A percentile compares a stretch with the other conserved stretches of the same genome.
phyloP scores from a whole-genome alignment of 2,113 vertebrate species.

The Sapayoa aenigma region DNA sequence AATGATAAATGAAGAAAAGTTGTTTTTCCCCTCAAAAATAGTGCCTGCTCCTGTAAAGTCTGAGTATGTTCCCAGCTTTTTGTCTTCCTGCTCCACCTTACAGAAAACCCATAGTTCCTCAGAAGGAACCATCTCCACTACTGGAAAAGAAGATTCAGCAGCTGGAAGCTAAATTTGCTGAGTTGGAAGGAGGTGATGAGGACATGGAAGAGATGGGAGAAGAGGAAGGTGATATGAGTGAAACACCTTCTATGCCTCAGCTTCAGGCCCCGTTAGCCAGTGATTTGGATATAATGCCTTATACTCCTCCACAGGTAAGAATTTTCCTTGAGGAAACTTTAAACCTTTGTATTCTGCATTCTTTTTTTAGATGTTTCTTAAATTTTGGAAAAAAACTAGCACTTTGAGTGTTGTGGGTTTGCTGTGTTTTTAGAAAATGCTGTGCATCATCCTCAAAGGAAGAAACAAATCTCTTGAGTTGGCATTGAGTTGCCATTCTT shows the following conservation, averaged over 20 bases:
- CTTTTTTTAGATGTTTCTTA: neutral
- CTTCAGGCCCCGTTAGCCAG: constrained; percentile 85
- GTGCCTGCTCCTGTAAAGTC: neutral
- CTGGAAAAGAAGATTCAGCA: constrained; percentile 96
- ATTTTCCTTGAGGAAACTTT: neutral
- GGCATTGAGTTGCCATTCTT: neutral
- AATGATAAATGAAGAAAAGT: neutral
- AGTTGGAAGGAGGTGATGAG: constrained; percentile 91
- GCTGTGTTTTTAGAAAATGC: neutral
- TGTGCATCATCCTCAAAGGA: neutral
- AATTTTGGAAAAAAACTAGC: neutral
- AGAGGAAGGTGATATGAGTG: constrained; percentile 89
- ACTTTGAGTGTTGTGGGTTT: neutral
- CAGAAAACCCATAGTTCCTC: constrained; percentile 96
- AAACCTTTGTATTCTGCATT: neutral
- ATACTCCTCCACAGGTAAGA: constrained; percentile 92
- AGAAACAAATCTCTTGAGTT: neutral
- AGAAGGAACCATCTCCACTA: constrained; percentile 96
- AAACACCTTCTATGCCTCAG: constrained; percentile 85
- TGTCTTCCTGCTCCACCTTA: neutral
- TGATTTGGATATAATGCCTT: constrained; percentile 93
- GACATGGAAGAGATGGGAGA: constrained; percentile 96
- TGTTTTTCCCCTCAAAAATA: neutral
- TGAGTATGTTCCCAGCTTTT: neutral
- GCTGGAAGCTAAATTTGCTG: constrained; percentile 97